phyloP scores from a whole-genome alignment of 1,140 invertebrate genomes.

The Drosophila nikananu region DNA sequence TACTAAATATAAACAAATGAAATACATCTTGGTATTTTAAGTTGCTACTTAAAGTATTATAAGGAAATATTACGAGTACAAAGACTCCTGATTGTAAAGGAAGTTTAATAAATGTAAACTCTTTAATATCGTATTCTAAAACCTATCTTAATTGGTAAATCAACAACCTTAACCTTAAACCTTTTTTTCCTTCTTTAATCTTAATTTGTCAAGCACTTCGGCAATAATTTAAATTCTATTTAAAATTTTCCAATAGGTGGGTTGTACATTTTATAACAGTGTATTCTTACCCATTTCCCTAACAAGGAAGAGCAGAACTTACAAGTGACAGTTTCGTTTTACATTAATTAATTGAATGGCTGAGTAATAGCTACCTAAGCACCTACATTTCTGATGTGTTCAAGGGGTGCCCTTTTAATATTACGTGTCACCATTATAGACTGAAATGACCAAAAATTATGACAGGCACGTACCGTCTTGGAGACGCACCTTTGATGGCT shows the following conservation, averaged over 20 bases:
- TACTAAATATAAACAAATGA: not conserved
- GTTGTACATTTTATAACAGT: not conserved
- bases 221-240: not conserved
- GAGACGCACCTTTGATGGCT: slow-evolving; percentile 13
- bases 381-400: not conserved
- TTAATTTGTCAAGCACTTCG: not conserved
- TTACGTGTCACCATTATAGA: slow-evolving; percentile 9
- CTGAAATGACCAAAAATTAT: slow-evolving; percentile 2
- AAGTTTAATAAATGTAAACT: not conserved
- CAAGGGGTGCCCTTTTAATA: slow-evolving; percentile 12
- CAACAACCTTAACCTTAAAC: not conserved
- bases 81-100: not conserved
- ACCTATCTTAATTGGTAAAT: no score
- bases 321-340: not conserved
- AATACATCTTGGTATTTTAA: not conserved
- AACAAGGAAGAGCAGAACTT: not conserved
- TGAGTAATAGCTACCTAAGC: slow-evolving; percentile 9
- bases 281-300: not conserved
- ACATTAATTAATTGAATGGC: slow-evolving; percentile 7
- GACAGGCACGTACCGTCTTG: slow-evolving; percentile 11
- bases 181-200: not conserved
- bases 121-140: no score
- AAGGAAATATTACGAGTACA: no score
- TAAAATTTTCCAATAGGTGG: not conserved
- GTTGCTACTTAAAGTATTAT: not conserved